A percentile compares a stretch with the other conserved stretches of the same genome.
Evolutionary conservation across 1,140 invertebrate species (phyloP).

Genomic region (Wiebesia pumilae): DNA sequence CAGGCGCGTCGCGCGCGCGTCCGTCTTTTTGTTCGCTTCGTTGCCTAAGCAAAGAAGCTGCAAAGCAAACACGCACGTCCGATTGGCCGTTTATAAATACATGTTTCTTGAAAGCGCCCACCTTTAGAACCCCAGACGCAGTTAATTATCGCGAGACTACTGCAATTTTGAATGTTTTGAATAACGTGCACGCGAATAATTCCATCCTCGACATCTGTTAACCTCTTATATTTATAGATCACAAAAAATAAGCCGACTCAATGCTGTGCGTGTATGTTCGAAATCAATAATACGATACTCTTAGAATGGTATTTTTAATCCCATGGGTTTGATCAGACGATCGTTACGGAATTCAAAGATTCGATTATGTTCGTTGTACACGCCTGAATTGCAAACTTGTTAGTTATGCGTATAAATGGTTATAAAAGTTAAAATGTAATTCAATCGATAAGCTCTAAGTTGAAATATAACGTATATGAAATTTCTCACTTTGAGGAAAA

Average conservation of each 20-base stretch:
- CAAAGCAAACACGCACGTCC: background rate
- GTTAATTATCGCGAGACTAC: background rate
- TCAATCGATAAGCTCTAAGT: too few species aligned
- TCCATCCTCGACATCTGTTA: background rate
- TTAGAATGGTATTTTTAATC: too few species aligned
- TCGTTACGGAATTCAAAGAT: too few species aligned
- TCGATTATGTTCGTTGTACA: background rate
- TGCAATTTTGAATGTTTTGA: background rate
- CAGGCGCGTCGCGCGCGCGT: background rate
- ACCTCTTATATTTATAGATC: background rate
- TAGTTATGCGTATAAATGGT: too few species aligned
- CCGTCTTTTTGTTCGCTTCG: background rate
- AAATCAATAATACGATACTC: too few species aligned
- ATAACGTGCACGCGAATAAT: background rate
- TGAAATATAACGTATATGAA: too few species aligned
- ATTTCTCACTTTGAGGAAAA: background rate
- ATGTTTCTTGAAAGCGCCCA: background rate
- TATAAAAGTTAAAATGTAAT: too few species aligned
- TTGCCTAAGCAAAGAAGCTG: background rate
- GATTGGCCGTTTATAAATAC: constrained; percentile 11
- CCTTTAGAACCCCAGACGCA: background rate
- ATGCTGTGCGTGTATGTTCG: background rate
- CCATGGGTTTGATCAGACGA: too few species aligned
- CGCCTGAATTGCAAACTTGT: background rate
- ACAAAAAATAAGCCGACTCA: background rate